phyloP scores from a whole-genome alignment of 2,888 invertebrate genomes.

The Tigriopus californicus region DNA sequence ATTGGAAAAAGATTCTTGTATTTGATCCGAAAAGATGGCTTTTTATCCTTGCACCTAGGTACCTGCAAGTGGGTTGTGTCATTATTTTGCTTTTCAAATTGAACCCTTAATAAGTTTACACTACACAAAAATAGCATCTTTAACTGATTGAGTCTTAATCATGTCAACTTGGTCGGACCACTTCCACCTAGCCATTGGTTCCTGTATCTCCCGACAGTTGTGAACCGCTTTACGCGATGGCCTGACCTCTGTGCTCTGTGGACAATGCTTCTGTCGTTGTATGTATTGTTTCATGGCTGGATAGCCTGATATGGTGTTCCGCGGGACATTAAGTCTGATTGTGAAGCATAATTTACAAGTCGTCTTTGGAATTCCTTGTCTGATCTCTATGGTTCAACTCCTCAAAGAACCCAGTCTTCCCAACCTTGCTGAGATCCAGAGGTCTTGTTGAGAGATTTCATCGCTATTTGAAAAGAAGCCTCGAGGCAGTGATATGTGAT shows the following conservation, averaged over 20 bases:
- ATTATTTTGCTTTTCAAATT: no score
- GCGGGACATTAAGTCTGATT: neutral
- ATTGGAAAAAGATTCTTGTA: no score
- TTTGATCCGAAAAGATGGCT: no score
- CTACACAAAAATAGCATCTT: no score
- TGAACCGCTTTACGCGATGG: constrained; percentile 4
- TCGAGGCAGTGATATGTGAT: neutral
- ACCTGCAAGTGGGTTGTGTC: no score
- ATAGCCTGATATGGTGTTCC: neutral
- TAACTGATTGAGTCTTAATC: neutral
- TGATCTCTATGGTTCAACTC: neutral
- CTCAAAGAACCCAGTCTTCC: neutral
- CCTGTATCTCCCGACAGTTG: neutral
- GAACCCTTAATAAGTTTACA: no score
- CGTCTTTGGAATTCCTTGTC: neutral
- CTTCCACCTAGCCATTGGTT: neutral
- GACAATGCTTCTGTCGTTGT: neutral
- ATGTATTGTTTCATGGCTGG: neutral
- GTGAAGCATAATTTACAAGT: neutral
- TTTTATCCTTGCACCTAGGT: no score
- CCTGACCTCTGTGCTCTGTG: neutral
- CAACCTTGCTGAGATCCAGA: neutral
- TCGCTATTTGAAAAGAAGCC: neutral
- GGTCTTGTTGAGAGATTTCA: neutral
- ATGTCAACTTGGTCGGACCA: constrained; percentile 5